Evolutionary conservation across 2,797 vertebrate genomes (phyloP).

Genomic region (Thaleichthys pacificus): DNA sequence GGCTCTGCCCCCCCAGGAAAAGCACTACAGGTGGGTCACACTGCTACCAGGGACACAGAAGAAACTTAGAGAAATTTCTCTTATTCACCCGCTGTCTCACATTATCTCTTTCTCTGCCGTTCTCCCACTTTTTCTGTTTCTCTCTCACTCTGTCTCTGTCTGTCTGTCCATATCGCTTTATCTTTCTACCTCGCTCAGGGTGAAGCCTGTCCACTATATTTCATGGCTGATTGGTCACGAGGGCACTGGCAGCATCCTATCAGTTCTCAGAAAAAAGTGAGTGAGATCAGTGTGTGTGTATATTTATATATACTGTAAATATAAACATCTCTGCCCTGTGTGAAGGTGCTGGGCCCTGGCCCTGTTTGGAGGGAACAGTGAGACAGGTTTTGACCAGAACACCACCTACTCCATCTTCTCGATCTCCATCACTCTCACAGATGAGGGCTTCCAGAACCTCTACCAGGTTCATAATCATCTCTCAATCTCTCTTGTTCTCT

Average conservation of each 20-base stretch:
- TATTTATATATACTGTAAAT: conserved; percentile 3
- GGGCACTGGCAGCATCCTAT: conserved; percentile 95
- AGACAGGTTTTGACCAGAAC: conserved; percentile 96
- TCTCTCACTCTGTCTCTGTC: conserved; percentile 33
- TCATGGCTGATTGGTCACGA: conserved; percentile 97
- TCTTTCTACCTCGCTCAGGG: conserved; percentile 68
- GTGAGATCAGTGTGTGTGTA: conserved; percentile 47
- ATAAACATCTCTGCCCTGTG: conserved; percentile 30
- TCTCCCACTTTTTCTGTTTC: conserved; percentile 8
- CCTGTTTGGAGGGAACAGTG: conserved; percentile 93
- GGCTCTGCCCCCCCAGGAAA: conserved; percentile 91
- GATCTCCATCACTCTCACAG: conserved; percentile 93
- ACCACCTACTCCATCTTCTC: conserved; percentile 95
- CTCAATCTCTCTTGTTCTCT: too few relatives aligned
- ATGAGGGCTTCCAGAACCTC: conserved; percentile 92
- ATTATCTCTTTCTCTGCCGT: not conserved
- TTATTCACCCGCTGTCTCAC: conserved; percentile 35
- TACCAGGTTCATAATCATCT: conserved; percentile 79
- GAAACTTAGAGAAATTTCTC: conserved; percentile 33
- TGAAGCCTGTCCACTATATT: conserved; percentile 96
- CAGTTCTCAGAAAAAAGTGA: conserved; percentile 91
- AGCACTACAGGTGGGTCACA: conserved; percentile 84
- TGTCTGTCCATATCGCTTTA: not conserved
- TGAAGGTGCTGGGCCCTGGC: conserved; percentile 92
- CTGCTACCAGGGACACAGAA: too few relatives aligned